These are phyloP conservation scores for Anticlea derivata DNA, from an alignment of 2,888 invertebrate species.

Conservation along the genomic window DNA sequence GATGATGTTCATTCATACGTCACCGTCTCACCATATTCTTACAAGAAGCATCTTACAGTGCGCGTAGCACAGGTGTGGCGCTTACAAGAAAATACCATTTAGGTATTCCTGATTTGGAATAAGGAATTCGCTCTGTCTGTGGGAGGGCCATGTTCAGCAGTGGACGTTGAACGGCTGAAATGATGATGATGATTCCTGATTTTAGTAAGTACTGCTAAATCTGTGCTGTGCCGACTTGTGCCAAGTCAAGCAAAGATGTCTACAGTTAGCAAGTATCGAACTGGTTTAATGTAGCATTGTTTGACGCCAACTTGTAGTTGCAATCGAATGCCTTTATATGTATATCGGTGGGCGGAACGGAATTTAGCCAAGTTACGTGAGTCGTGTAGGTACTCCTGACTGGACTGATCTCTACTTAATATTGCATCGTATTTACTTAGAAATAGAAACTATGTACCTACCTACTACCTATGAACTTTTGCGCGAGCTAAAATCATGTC, in stretches of 20 bases:
- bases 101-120: too few species aligned
- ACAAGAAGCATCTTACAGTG: too few species aligned
- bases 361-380: constrained; percentile 39
- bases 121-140: too few species aligned
- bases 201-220: too few species aligned
- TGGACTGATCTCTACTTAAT: constrained; percentile 17
- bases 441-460: not conserved
- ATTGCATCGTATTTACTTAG: constrained; percentile 6
- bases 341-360: constrained; percentile 33
- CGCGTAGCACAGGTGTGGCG: too few species aligned
- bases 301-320: constrained; percentile 43
- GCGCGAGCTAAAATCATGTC: too few species aligned
- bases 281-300: constrained; percentile 48
- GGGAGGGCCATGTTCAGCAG: too few species aligned
- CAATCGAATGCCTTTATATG: constrained; percentile 42
- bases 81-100: too few species aligned
- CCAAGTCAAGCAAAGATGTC: constrained; percentile 16
- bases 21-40: too few species aligned
- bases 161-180: too few species aligned
- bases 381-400: constrained; percentile 27
- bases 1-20: too few species aligned
- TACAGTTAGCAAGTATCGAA: constrained; percentile 41
- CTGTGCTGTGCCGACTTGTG: not conserved
- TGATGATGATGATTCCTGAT: too few species aligned
- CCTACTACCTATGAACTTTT: not conserved